phyloP scores from a whole-genome alignment of 2,888 invertebrate species.

The Sussaba pulchella region DNA sequence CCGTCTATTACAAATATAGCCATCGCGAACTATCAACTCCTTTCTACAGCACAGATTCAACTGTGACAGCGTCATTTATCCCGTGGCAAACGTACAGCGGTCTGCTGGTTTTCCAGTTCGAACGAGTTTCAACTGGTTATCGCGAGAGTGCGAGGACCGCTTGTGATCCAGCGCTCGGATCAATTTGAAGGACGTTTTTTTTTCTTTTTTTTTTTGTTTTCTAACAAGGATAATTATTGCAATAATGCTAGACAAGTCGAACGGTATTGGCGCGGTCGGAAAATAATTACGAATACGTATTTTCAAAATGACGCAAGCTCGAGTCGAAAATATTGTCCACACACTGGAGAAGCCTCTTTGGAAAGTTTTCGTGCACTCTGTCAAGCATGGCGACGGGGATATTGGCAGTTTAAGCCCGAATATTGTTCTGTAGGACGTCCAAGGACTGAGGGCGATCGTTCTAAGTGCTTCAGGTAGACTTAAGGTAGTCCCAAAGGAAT shows the following conservation, averaged over 20 bases:
- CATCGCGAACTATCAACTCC: conserved; percentile 35
- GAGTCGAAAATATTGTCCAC: no score
- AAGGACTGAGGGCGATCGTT: no score
- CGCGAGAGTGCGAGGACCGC: conserved; percentile 43
- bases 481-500: no score
- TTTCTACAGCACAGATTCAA: conserved; percentile 48
- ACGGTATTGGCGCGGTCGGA: neutral
- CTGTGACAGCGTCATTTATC: conserved; percentile 29
- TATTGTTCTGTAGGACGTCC: no score
- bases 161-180: conserved; percentile 40
- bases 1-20: conserved; percentile 47
- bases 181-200: conserved; percentile 55
- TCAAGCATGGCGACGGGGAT: no score
- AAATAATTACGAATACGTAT: neutral
- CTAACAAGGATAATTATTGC: conserved; percentile 46
- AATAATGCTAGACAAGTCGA: conserved; percentile 30
- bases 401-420: no score
- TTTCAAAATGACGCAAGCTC: neutral
- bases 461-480: no score
- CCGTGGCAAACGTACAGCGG: conserved; percentile 18
- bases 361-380: no score
- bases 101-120: conserved; percentile 41
- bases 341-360: no score
- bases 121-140: conserved; percentile 57
- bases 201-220: conserved; percentile 43